Evolutionary conservation across 2,888 invertebrate species (phyloP), one percentile per base, ranked within the genome.

Genomic region (Tenthredo notha): DNA sequence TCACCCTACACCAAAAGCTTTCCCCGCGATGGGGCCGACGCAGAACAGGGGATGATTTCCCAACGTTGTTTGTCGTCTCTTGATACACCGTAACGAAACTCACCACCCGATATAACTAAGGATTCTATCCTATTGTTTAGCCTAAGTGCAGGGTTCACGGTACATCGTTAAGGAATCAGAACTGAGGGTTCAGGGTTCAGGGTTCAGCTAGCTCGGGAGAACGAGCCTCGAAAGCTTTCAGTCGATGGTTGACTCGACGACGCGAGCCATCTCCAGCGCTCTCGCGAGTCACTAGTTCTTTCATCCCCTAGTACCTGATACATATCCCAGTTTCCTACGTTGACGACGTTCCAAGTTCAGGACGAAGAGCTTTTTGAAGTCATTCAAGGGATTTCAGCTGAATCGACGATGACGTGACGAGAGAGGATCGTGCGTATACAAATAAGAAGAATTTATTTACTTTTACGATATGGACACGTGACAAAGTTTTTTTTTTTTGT

Each of bases 1-100:
- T 83, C 83, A 83, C 67, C 83, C 83, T 83, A 83, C 83, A 83
- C 83, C 67, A 83, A 83, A 65, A 83, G 67, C 50, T 37, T 47
- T 83, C 67, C 58, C 21, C 50, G 77, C 77, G 33, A 47, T 29
- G 74, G 43, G 77, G 77, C n/a, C 18, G 33, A 29, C 58, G 80
- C 50, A 12, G 80, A 40, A 61, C 33, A 12, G 25, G 58, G 37
- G 80, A 80, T 80, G 37, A 61, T 61, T 61, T 37, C 77, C 74
- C 54, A 50, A 25, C 18, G 43, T 21, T 77, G 29, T 77, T 54
- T 40, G 54, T 77, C 29, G 33, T 50, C 80, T 61, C 40, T 74
- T 43, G 43, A 43, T 43, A 43, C 25, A 2, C 43, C 40, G 29
- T 37, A 61, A 83, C 83, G 58, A 83, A 70, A 65, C 67, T 33